Evolutionary conservation across 2,113 vertebrate genomes (phyloP), one percentile per base, ranked within the genome.

Genomic region (Gallinago undulata): DNA sequence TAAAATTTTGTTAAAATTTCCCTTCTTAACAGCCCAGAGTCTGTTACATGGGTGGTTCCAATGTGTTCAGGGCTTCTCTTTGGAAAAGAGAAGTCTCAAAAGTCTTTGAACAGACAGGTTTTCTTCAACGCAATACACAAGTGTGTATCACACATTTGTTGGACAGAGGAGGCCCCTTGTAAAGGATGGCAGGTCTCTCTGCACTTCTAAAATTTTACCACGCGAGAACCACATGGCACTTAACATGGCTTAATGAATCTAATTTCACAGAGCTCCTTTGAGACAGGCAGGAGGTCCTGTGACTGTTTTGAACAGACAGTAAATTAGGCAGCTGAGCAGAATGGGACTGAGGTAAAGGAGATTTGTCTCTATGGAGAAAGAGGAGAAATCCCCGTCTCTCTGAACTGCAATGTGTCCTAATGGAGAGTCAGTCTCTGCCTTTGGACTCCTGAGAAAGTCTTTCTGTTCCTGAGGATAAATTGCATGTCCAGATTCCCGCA

Each of bases 181-280:
- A 55, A 55, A 63, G 75, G 51, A 84, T 53, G 17, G 25, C 30
- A 47, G 22, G 51, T 39, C 31, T 92, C 51, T 93, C 75, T 93
- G 82, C 41, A 69, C 78, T 90, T 89, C 75, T 86, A n/a, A 83
- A 93, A 80, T 66, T 83, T 74, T 93, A 79, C 72, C 51, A 62
- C 3, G 22, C 0, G 0, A 92, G 39, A 95, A 53, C 89, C 90
- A 78, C 76, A 62, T 22, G 69, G 43, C 35, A 45, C 35, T 89
- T 93, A 90, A 75, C 50, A 56, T 0, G 1, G 56, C 25, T 93
- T 96, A 96, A 96, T 94, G 60, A 96, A 82, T 91, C 78, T 87
- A 68, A 87, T 93, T 93, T 84, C 69, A 57, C n/a, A 89, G 66
- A 68, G 21, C 80, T 93, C 90, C 94, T 93, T 5, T 90, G 92